A percentile compares a stretch with the other conserved stretches of the same genome.
phyloP scores from a whole-genome alignment of 2,888 invertebrate species.

The Phrixothrix hirtus region DNA sequence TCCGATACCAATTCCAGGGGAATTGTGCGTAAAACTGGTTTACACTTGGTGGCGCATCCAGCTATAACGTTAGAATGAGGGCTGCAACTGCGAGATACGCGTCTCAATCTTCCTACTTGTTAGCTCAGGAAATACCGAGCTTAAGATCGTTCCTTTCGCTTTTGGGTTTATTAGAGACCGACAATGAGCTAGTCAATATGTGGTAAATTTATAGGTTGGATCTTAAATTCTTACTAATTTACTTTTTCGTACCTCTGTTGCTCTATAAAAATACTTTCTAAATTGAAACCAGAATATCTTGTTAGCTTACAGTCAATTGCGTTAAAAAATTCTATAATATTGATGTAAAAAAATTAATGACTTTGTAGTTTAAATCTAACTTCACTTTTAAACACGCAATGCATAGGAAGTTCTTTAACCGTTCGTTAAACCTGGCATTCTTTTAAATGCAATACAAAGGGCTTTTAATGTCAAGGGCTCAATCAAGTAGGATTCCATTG shows the following conservation, averaged over 20 bases:
- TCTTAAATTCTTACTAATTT: conserved; percentile 10
- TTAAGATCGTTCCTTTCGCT: conserved; percentile 20
- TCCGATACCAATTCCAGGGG: conserved; percentile 37
- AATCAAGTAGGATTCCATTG: too few relatives aligned
- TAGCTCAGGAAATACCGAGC: conserved; percentile 22
- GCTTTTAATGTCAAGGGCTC: conserved; percentile 22
- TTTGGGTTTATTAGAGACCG: conserved; percentile 14
- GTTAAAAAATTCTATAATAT: too few relatives aligned
- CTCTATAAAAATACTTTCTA: too few relatives aligned
- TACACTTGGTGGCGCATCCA: conserved; percentile 37
- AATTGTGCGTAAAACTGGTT: conserved; percentile 43
- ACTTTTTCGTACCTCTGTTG: conserved; percentile 5
- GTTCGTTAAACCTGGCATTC: conserved; percentile 15
- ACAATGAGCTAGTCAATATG: conserved; percentile 23
- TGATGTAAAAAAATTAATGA: too few relatives aligned
- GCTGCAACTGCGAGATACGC: conserved; percentile 29
- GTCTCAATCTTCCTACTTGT: conserved; percentile 29
- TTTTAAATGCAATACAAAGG: conserved; percentile 26
- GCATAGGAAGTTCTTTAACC: background rate
- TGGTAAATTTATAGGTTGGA: conserved; percentile 10
- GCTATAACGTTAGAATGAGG: conserved; percentile 26
- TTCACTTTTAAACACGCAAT: too few relatives aligned
- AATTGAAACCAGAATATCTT: too few relatives aligned
- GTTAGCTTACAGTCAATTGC: too few relatives aligned
- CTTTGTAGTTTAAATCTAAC: too few relatives aligned